Evolutionary conservation across 2,888 invertebrate species (phyloP), one percentile per base, ranked within the genome.

Genomic region (Pristionchus entomophagus): DNA sequence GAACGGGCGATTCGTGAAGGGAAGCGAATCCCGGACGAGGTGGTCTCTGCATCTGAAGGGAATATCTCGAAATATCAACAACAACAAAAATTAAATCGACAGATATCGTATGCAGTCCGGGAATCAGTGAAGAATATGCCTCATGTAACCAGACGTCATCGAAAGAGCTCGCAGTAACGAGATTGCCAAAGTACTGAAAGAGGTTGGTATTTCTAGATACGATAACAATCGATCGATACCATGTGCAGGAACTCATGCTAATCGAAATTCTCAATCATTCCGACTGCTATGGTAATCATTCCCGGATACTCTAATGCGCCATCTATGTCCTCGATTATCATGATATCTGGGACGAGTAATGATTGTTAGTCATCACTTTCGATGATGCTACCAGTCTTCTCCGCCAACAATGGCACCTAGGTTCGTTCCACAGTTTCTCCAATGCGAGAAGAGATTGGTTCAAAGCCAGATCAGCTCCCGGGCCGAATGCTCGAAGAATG

Each of bases 131-230:
- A 29, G 59, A 26, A 29, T 29, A 59, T 10, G 26, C 59, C 59
- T 59, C 59, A 26, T 29, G 26, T 0, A 59, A 29, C 59, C 59
- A 59, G 8, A 29, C 26, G 14, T 59, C 26, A 29, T 59, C 59
- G 29, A 59, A 59, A 4, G 59, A 29, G 8, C 26, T 29, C 29
- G 26, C 26, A 6, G 59, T 59, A 12, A 59, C 29, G 29, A 59
- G 59, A 29, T 59, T 59, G 59, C 59, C 59, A 59, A 59, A 59
- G 59, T 59, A 59, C 59, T 59, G 59, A 17, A 59, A 59, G 26
- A 12, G 19, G 3, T 22, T 53, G 4, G 14, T 53, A 53, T 14
- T 19, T 53, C 14, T 12, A 53, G 6, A 56, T 56, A 22, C 4
- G n/a, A n/a, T n/a, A n/a, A n/a, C n/a, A n/a, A n/a, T n/a, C n/a